phyloP scores from a whole-genome alignment of 2,113 vertebrate genomes.

The Pteronura brasiliensis region DNA sequence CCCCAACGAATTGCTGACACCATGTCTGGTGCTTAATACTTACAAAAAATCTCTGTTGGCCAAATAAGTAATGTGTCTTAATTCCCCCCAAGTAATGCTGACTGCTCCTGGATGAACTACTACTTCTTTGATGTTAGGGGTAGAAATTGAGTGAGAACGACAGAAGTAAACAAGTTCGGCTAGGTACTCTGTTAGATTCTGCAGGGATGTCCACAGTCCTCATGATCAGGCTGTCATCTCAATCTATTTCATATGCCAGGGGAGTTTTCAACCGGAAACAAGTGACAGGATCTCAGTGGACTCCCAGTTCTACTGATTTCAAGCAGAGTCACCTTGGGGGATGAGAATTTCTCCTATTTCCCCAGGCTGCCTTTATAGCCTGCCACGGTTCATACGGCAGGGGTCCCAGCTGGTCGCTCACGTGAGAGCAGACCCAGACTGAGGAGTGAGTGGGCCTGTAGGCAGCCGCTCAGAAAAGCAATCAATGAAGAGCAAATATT shows the following conservation, averaged over 20 bases:
- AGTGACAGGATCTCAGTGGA: background rate
- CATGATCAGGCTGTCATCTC: background rate
- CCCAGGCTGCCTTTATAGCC: background rate
- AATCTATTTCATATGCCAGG: rapidly evolving
- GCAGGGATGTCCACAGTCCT: background rate
- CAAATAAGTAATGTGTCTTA: background rate
- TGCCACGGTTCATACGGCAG: too few relatives aligned
- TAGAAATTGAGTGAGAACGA: background rate
- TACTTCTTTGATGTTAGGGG: background rate
- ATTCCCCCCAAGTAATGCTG: too few relatives aligned
- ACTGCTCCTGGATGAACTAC: background rate
- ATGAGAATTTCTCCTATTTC: background rate
- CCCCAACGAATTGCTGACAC: background rate
- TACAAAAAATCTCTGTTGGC: background rate
- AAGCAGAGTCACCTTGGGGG: too few relatives aligned
- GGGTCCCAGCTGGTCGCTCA: too few relatives aligned
- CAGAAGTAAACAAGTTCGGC: background rate
- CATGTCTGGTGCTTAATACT: background rate
- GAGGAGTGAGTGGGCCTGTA: background rate
- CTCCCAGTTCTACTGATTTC: background rate
- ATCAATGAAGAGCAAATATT: too few relatives aligned
- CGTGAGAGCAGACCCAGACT: background rate
- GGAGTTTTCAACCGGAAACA: background rate
- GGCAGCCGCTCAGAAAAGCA: background rate
- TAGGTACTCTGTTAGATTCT: rapidly evolving